Conservation (phyloP, 37 sponge, comb jelly and placozoan genomes). For the Spongilla lacustris region DNA sequence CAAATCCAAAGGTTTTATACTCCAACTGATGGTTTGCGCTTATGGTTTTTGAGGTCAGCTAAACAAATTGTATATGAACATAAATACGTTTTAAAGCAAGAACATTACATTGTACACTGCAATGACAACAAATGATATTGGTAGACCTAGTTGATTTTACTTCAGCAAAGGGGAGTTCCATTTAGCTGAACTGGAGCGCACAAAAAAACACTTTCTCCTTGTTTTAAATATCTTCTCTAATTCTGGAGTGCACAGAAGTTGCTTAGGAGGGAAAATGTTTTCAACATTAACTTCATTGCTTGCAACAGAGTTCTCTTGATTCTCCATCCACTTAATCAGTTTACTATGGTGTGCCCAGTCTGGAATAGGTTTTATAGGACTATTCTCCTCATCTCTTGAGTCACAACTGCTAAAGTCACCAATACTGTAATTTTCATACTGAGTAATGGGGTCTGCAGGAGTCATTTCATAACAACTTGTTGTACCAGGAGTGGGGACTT, state of each 20-base stretch:
- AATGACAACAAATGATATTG: no score
- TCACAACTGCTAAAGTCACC: conserved; percentile 42
- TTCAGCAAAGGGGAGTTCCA: conserved; percentile 66
- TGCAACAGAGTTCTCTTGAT: conserved; percentile 41
- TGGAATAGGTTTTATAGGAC: conserved; percentile 55
- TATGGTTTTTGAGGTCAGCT: no score
- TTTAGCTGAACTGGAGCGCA: conserved; percentile 74
- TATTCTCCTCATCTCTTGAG: conserved; percentile 61
- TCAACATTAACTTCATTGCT: conserved; percentile 3
- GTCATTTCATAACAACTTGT: conserved; percentile 32
- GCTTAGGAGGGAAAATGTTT: conserved; percentile 47
- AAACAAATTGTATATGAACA: no score
- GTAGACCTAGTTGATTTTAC: neutral
- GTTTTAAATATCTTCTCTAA: conserved; percentile 51
- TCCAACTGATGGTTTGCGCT: no score
- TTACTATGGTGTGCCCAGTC: conserved; percentile 38
- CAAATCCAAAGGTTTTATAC: no score
- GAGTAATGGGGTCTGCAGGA: conserved; percentile 9
- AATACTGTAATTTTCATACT: conserved; percentile 52
- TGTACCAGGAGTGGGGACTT: no score
- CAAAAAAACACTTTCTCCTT: conserved; percentile 49
- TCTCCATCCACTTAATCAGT: conserved; percentile 4
- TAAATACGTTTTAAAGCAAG: no score
- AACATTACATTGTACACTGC: no score
- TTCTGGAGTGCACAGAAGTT: conserved; percentile 43